Percentiles rank a stretch among this genome's conserved stretches.
Conservation (phyloP, 2,797 vertebrate genomes). For the Sebastes iracundus region DNA sequence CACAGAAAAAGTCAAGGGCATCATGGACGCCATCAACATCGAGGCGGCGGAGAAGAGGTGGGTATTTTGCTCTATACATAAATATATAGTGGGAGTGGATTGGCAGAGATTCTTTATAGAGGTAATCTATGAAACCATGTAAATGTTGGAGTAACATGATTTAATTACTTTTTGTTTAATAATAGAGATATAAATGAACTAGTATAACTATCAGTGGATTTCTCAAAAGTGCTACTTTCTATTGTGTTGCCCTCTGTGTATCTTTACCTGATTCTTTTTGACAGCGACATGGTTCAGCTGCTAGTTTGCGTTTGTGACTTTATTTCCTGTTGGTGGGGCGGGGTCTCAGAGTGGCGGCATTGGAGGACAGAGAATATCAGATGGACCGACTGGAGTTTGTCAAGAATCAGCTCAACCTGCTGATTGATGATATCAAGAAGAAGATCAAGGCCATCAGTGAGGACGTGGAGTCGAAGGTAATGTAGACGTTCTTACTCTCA, state of each 20-base stretch:
- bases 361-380: conserved; percentile 92
- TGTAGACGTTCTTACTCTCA: not conserved
- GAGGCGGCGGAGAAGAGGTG: conserved; percentile 97
- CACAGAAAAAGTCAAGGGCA: conserved; percentile 94
- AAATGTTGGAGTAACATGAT: not conserved
- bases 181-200: not conserved
- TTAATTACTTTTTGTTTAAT: not conserved
- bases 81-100: not conserved
- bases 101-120: not conserved
- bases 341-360: conserved; percentile 84
- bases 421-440: conserved; percentile 90
- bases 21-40: conserved; percentile 98
- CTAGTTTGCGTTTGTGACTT: conserved; percentile 26
- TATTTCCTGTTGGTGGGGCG: conserved; percentile 20
- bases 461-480: conserved; percentile 91
- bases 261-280: not conserved
- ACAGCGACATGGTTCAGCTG: not conserved
- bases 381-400: conserved; percentile 92
- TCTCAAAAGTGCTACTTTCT: not conserved
- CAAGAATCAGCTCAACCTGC: conserved; percentile 89
- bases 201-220: not conserved
- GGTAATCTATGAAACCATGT: conserved; percentile 3
- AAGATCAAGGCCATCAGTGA: conserved; percentile 92
- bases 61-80: conserved; percentile 47
- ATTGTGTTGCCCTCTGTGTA: not conserved